phyloP scores from a whole-genome alignment of 2,888 invertebrate genomes.

The Clanis bilineata region DNA sequence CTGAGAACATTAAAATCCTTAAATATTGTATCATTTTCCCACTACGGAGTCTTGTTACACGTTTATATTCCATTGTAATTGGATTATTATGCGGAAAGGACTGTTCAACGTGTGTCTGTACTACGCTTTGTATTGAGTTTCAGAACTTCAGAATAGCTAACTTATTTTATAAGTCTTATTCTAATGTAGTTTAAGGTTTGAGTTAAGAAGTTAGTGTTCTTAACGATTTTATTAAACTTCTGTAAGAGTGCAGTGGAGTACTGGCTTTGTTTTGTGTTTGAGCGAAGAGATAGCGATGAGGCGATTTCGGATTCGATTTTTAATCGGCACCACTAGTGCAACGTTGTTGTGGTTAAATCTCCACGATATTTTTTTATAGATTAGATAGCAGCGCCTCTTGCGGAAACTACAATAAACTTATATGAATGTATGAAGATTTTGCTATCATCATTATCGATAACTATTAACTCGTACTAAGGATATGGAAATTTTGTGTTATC shows the following conservation, averaged over 20 bases:
- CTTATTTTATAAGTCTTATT: slow-evolving; percentile 45
- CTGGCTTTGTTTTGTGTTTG: background rate
- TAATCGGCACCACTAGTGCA: too few relatives aligned
- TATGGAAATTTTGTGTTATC: too few relatives aligned
- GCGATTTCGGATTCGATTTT: too few relatives aligned
- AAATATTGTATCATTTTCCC: slow-evolving; percentile 41
- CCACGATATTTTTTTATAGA: too few relatives aligned
- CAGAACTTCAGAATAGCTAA: slow-evolving; percentile 38
- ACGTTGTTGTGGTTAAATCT: too few relatives aligned
- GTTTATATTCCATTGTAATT: slow-evolving; percentile 61
- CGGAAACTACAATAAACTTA: too few relatives aligned
- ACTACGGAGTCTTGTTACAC: slow-evolving; percentile 41
- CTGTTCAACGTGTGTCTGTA: slow-evolving; percentile 36
- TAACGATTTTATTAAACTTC: slow-evolving; percentile 40
- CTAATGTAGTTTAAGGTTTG: slow-evolving; percentile 48
- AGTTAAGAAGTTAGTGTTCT: slow-evolving; percentile 42
- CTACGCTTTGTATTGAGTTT: slow-evolving; percentile 27
- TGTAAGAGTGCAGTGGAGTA: slow-evolving; percentile 25
- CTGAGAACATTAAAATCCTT: slow-evolving; percentile 31
- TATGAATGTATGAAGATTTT: too few relatives aligned
- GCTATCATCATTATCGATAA: too few relatives aligned
- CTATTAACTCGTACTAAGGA: too few relatives aligned
- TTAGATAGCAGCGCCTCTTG: too few relatives aligned
- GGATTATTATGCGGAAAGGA: slow-evolving; percentile 56
- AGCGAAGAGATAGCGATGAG: too few relatives aligned